Evolutionary conservation across 2,113 vertebrate species (phyloP).

Genomic region (Anseranas semipalmata): DNA sequence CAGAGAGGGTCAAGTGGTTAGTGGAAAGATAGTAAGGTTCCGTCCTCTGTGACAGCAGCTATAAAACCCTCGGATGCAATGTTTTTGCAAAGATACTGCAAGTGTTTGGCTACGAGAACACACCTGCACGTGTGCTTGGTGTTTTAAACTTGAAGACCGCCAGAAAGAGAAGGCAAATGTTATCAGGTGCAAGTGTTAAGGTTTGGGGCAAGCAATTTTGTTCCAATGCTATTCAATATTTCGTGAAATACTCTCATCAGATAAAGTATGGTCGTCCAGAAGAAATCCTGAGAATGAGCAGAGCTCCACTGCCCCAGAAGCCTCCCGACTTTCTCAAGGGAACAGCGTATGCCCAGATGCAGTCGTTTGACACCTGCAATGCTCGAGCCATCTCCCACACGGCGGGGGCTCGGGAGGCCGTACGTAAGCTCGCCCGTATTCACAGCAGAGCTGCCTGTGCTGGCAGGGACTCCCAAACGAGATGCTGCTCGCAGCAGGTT

Average conservation of each 20-base stretch:
- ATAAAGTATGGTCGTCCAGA: not conserved
- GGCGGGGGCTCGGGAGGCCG: not conserved
- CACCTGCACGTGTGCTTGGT: accelerated
- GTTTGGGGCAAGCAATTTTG: not conserved
- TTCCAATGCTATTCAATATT: not conserved
- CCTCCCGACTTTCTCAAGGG: not conserved
- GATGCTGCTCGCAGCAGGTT: not conserved
- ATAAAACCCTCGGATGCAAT: not conserved
- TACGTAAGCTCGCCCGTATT: accelerated
- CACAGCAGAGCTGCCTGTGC: not conserved
- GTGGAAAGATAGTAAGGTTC: not conserved
- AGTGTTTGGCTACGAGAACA: not conserved
- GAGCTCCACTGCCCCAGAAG: not conserved
- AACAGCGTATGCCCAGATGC: not conserved
- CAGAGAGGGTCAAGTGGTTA: not conserved
- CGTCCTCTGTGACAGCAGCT: not conserved
- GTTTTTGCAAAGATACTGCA: not conserved
- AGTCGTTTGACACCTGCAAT: not conserved
- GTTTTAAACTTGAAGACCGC: not conserved
- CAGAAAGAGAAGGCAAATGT: not conserved
- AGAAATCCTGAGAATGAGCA: not conserved
- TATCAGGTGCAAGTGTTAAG: too few relatives aligned
- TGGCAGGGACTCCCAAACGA: not conserved
- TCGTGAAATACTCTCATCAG: not conserved
- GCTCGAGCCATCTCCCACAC: not conserved